Evolutionary conservation across 2,888 invertebrate genomes (phyloP).

Genomic region (Hypomecis punctinalis): DNA sequence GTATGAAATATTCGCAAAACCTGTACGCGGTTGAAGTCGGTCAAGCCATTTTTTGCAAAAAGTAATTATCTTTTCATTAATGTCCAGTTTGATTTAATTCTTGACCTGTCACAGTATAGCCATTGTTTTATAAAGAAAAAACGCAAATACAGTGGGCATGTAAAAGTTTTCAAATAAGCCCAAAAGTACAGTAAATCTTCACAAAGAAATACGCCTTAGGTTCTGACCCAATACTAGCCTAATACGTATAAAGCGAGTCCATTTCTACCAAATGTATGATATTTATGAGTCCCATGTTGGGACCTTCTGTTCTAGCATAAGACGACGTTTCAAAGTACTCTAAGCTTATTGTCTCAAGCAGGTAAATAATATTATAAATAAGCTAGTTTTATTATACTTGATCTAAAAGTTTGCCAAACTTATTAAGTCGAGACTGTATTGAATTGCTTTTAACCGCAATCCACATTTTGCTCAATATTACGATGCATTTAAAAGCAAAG

Average conservation of each 20-base stretch:
- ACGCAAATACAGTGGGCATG: conserved; percentile 1
- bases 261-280: conserved; percentile 17
- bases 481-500: neutral
- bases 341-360: conserved; percentile 1
- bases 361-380: conserved; percentile 18
- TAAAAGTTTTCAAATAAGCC: conserved; percentile 15
- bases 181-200: conserved; percentile 12
- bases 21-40: too few relatives aligned
- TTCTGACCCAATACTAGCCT: conserved; percentile 13
- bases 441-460: conserved; percentile 1
- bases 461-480: neutral
- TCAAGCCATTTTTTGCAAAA: too few relatives aligned
- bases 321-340: neutral
- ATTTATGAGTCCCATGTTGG: conserved; percentile 22
- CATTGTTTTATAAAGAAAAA: neutral
- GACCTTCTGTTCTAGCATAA: conserved; percentile 11
- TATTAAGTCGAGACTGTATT: neutral
- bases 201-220: conserved; percentile 13
- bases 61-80: too few relatives aligned
- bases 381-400: conserved; percentile 3
- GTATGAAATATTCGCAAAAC: too few relatives aligned
- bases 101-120: neutral
- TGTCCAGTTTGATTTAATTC: too few relatives aligned
- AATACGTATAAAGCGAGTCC: conserved; percentile 18
- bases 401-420: conserved; percentile 3